Evolutionary conservation across 2,888 invertebrate species (phyloP).

Genomic region (Amphiduros pacificus): DNA sequence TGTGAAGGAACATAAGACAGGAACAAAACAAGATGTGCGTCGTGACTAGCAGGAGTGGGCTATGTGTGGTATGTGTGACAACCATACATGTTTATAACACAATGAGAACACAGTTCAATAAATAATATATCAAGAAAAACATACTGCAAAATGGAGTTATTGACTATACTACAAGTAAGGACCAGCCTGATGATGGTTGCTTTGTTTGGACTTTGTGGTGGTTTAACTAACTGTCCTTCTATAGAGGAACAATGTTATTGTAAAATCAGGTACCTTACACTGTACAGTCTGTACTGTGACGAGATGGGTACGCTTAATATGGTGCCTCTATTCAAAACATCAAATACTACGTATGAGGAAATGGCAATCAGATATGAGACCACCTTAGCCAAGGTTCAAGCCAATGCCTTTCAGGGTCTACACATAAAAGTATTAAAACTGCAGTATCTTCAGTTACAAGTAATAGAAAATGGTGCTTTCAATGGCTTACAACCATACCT

Average conservation of each 20-base stretch:
- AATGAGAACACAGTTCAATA: no score
- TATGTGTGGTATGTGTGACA: no score
- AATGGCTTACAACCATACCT: background rate
- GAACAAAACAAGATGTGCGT: no score
- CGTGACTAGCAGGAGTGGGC: no score
- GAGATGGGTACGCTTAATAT: background rate
- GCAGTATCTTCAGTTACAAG: background rate
- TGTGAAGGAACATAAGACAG: no score
- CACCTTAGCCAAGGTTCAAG: background rate
- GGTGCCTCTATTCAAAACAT: background rate
- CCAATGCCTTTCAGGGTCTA: background rate
- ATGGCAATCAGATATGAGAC: background rate
- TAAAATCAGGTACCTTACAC: background rate
- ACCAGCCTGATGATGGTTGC: no score
- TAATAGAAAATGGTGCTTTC: background rate
- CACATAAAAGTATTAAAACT: background rate
- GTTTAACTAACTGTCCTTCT: background rate
- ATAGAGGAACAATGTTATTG: background rate
- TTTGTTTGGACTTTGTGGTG: no score
- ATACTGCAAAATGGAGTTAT: no score
- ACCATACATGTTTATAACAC: no score
- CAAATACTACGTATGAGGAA: slow-evolving; percentile 1
- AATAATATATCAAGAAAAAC: no score
- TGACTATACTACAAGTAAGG: no score
- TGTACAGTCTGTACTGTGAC: background rate